These are phyloP conservation scores for Sciurus vulgaris DNA, from an alignment of 2,797 vertebrate genomes.

Conservation along the genomic window DNA sequence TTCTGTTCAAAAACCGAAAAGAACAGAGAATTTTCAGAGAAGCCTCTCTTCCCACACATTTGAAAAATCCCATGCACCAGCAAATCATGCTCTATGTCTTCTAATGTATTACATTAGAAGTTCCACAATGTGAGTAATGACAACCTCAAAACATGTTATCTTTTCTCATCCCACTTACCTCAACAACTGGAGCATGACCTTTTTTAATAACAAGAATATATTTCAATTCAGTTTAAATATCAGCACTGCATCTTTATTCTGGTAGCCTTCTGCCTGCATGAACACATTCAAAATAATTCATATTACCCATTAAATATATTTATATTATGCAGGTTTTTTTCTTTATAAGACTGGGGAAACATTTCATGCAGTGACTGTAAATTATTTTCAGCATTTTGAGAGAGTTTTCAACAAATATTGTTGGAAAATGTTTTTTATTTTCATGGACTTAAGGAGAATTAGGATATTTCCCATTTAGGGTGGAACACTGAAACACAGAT, in stretches of 20 bases:
- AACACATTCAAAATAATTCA: conserved; percentile 73
- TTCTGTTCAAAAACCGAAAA: neutral
- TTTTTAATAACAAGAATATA: conserved; percentile 72
- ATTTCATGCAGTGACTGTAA: conserved; percentile 52
- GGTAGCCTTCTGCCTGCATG: conserved; percentile 30
- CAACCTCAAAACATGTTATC: conserved; percentile 65
- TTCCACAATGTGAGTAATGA: conserved; percentile 46
- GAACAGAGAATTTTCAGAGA: neutral
- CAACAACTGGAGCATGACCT: conserved; percentile 47
- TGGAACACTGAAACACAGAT: neutral
- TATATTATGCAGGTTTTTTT: conserved; percentile 67
- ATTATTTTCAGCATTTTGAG: conserved; percentile 66
- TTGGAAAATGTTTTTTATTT: conserved; percentile 79
- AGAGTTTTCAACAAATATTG: conserved; percentile 80
- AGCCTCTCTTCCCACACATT: neutral
- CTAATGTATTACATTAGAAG: conserved; percentile 30
- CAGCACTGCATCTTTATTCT: conserved; percentile 56
- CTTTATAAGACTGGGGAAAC: conserved; percentile 52
- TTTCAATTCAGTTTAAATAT: conserved; percentile 70
- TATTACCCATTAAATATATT: conserved; percentile 72
- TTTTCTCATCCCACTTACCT: conserved; percentile 71
- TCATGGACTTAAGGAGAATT: conserved; percentile 66
- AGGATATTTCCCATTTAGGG: neutral
- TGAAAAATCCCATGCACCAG: conserved; percentile 2
- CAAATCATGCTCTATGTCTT: neutral